phyloP scores from a whole-genome alignment of 2,888 invertebrate species.

The Diogma glabrata region DNA sequence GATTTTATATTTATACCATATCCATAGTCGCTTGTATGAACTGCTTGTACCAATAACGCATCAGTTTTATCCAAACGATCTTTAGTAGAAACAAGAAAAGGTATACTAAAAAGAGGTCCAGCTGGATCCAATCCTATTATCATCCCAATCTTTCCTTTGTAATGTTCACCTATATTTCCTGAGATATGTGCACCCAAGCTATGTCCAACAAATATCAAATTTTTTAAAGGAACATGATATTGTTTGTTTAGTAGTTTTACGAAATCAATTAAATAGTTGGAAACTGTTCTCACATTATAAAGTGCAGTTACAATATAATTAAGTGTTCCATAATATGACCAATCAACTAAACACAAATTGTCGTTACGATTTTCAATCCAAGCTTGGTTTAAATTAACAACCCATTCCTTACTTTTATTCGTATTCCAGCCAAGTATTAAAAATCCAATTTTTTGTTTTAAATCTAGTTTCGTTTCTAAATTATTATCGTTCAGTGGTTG shows the following conservation, averaged over 20 bases:
- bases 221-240: not conserved
- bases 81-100: not conserved
- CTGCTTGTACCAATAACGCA: not conserved
- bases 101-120: not conserved
- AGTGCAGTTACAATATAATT: not conserved
- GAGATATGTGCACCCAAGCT: not conserved
- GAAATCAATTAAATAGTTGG: not conserved
- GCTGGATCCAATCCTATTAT: not conserved
- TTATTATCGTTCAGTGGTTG: not conserved
- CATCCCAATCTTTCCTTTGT: not conserved
- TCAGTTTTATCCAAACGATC: not conserved
- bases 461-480: not conserved
- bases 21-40: not conserved
- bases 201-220: not conserved
- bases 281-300: not conserved
- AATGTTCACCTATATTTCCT: not conserved
- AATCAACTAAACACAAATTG: not conserved
- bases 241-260: not conserved
- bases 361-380: not conserved
- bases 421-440: not conserved
- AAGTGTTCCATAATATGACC: not conserved
- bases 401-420: not conserved
- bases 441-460: not conserved
- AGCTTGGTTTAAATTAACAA: not conserved
- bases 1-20: not conserved